Evolutionary conservation across 1,140 invertebrate species (phyloP), one percentile per base, ranked within the genome.

Genomic region (Eriosoma lanigerum): DNA sequence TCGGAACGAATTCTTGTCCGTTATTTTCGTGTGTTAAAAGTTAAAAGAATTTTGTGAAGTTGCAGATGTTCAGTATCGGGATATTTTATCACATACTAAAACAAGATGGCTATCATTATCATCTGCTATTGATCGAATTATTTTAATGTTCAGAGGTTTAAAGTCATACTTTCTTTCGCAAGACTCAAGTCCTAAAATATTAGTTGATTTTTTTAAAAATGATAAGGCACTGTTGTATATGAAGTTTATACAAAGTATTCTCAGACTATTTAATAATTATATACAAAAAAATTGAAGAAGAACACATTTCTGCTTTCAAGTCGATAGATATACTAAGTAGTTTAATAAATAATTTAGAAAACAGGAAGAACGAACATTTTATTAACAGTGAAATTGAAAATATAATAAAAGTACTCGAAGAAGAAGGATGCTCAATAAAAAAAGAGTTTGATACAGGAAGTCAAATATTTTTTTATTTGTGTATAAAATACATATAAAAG

Each of bases 151-250:
- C 21, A 17, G 17, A 24, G 21, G 21, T 12, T 56, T 56, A 56
- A 56, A 56, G 17, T 56, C 21, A 56, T 56, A 26, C 21, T 56
- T 56, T 56, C 54, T 56, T 12, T 56, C 54, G 6, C 54, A 56
- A 56, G n/a, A n/a, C n/a, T n/a, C n/a, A n/a, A n/a, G n/a, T n/a
- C 50, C 50, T 54, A 54, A 54, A n/a, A 54, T 54, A 54, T 54
- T 54, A 54, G 19, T 54, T 54, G 50, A 54, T 54, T 54, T 54
- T 54, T 54, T 54, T 54, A 54, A 54, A 54, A 54, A 54, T 54
- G 19, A 54, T 54, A 54, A 54, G 50, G 9, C 50, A 10, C 50
- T 54, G 50, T 54, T 54, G 50, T 54, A 54, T 54, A 54, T 54
- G 50, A 54, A 54, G 50, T 54, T 54, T 8, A 54, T 54, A 54